These are phyloP conservation scores for Pristionchus fissidentatus DNA, from an alignment of 2,888 invertebrate species.

Conservation along the genomic window DNA sequence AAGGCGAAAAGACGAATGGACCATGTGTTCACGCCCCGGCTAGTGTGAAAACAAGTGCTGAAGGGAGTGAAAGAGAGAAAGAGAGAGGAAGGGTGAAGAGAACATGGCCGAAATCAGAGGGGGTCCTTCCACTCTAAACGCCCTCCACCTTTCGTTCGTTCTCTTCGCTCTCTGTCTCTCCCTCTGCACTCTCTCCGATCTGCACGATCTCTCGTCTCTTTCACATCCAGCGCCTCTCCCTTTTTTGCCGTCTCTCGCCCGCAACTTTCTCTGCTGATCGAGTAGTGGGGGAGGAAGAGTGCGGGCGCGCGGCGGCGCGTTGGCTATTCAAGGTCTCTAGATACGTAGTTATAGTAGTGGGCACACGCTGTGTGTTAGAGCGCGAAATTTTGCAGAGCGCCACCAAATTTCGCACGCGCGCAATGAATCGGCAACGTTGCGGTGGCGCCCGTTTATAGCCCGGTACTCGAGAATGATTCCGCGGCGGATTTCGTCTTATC, in stretches of 20 bases:
- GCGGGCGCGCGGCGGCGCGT: not conserved
- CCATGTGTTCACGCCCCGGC: too few species aligned
- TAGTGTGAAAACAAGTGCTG: constrained; percentile 19
- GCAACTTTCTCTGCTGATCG: constrained; percentile 19
- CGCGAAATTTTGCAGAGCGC: not conserved
- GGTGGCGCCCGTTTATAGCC: not conserved
- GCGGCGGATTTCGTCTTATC: not conserved
- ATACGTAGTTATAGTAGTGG: constrained; percentile 15
- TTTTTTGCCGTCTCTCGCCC: not conserved
- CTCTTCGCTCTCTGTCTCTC: not conserved
- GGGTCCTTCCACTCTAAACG: constrained; percentile 12
- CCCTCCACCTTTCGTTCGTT: not conserved
- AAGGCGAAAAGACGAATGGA: too few species aligned
- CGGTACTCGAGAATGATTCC: not conserved
- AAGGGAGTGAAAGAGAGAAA: not conserved
- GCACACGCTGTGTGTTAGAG: not conserved
- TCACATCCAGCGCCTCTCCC: not conserved
- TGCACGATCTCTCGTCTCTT: not conserved
- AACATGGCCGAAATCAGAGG: constrained; percentile 33
- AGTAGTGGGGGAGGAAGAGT: not conserved
- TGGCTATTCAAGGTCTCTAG: constrained; percentile 26
- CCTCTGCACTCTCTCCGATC: not conserved
- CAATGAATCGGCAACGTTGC: not conserved
- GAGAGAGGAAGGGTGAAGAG: too few species aligned
- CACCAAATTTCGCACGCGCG: not conserved